Evolutionary conservation across 1,140 invertebrate genomes (phyloP).

Genomic region (Atta cephalotes): DNA sequence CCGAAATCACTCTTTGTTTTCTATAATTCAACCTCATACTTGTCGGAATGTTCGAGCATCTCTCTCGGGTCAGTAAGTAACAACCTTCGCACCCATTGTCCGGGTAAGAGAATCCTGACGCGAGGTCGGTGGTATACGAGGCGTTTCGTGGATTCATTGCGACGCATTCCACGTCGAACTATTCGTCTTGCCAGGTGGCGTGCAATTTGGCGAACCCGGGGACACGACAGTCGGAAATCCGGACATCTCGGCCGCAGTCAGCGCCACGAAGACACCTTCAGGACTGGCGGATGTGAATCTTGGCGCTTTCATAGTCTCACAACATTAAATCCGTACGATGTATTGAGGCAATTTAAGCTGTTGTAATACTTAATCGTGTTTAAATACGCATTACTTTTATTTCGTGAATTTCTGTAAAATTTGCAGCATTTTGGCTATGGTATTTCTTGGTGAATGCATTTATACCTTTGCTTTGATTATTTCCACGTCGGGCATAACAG

Average conservation of each 20-base stretch:
- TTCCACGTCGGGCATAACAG: neutral
- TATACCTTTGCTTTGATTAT: neutral
- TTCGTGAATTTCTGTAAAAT: neutral
- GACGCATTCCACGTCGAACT: conserved; percentile 79
- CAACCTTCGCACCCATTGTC: conserved; percentile 66
- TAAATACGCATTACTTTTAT: neutral
- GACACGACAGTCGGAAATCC: conserved; percentile 70
- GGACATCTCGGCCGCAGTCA: conserved; percentile 51
- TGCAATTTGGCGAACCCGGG: conserved; percentile 71
- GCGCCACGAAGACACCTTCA: conserved; percentile 41
- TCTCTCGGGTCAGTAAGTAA: conserved; percentile 63
- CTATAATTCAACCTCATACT: conserved; percentile 58
- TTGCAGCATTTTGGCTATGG: neutral
- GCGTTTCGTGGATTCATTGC: conserved; percentile 77
- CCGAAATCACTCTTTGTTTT: conserved; percentile 38
- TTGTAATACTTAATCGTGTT: neutral
- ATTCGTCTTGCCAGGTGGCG: conserved; percentile 75
- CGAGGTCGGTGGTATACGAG: conserved; percentile 53
- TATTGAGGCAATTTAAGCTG: neutral
- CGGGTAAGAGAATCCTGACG: conserved; percentile 61
- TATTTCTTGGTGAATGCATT: neutral
- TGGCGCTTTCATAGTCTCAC: conserved; percentile 10
- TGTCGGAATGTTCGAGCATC: conserved; percentile 42
- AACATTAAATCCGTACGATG: conserved; percentile 6
- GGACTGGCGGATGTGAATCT: conserved; percentile 40